These are phyloP conservation scores for Agraylea sexmaculata DNA, from an alignment of 1,140 invertebrate species.

Conservation along the genomic window DNA sequence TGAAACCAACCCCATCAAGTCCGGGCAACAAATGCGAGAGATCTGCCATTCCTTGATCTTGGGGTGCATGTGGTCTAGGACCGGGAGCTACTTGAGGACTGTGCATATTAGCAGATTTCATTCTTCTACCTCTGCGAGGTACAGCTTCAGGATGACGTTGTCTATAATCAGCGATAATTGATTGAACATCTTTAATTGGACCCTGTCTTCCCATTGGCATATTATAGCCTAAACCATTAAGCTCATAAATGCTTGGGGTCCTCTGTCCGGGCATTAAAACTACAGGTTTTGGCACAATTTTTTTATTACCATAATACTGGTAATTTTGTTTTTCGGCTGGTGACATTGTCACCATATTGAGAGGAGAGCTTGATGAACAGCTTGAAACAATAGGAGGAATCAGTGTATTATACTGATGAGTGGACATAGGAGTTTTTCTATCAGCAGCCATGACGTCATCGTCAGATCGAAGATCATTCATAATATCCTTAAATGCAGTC, in stretches of 20 bases:
- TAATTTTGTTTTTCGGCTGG: too few species aligned
- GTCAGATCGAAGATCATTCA: too few species aligned
- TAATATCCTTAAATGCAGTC: neutral
- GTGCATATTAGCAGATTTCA: conserved; percentile 39
- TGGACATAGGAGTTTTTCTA: neutral
- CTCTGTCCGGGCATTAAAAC: conserved; percentile 30
- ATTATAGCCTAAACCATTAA: conserved; percentile 35
- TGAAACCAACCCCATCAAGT: conserved; percentile 13
- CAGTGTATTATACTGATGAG: neutral
- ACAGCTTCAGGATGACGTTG: conserved; percentile 58
- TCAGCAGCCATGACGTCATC: neutral
- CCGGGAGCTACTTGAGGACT: conserved; percentile 35
- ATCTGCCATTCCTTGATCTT: conserved; percentile 9
- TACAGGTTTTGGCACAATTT: conserved; percentile 32
- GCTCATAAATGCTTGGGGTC: conserved; percentile 29
- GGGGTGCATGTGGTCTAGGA: conserved; percentile 22
- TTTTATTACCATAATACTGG: conserved; percentile 17
- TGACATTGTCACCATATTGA: too few species aligned
- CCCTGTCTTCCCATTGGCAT: conserved; percentile 52
- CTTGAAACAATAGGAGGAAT: neutral
- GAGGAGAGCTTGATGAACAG: too few species aligned
- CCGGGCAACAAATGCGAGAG: conserved; percentile 12
- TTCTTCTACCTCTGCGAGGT: conserved; percentile 49
- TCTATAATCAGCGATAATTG: conserved; percentile 72
- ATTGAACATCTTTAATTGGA: conserved; percentile 64